phyloP scores from a whole-genome alignment of 2,113 vertebrate genomes.

The Cardinalis cardinalis region DNA sequence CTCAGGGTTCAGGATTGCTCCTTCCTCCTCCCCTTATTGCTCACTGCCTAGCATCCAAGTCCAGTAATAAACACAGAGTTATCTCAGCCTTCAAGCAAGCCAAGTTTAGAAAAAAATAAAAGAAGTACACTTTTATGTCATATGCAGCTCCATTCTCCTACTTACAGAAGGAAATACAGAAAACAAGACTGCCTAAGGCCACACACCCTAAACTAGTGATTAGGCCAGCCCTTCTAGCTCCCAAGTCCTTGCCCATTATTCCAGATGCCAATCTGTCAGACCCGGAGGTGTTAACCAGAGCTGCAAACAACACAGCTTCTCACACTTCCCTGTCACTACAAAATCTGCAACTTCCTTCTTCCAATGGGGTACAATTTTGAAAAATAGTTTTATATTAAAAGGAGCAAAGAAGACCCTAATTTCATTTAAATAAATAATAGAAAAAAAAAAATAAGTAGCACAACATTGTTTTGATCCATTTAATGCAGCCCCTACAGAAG shows the following conservation, averaged over 20 bases:
- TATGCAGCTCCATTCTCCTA: not conserved
- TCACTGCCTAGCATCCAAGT: not conserved
- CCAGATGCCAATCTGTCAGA: not conserved
- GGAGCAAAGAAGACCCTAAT: not conserved
- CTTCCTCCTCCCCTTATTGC: not conserved
- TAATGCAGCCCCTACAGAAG: not conserved
- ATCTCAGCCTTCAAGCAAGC: not conserved
- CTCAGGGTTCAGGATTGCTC: not conserved
- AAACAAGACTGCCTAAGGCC: not conserved
- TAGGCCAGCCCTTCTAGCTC: not conserved
- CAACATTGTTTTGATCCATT: not conserved
- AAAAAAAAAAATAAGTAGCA: not conserved
- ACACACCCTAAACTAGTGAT: not conserved
- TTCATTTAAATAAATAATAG: not conserved
- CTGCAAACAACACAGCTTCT: not conserved
- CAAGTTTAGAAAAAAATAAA: not conserved
- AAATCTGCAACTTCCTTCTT: not conserved
- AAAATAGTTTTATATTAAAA: not conserved
- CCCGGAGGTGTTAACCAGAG: not conserved
- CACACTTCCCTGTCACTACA: not conserved
- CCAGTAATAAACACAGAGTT: not conserved
- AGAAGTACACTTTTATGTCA: not conserved
- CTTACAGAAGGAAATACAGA: not conserved
- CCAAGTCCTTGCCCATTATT: not conserved
- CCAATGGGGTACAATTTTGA: not conserved